Percentiles rank a stretch among this genome's conserved stretches.
Evolutionary conservation across 1,140 invertebrate genomes (phyloP).

Genomic region (Drosophila virilis): DNA sequence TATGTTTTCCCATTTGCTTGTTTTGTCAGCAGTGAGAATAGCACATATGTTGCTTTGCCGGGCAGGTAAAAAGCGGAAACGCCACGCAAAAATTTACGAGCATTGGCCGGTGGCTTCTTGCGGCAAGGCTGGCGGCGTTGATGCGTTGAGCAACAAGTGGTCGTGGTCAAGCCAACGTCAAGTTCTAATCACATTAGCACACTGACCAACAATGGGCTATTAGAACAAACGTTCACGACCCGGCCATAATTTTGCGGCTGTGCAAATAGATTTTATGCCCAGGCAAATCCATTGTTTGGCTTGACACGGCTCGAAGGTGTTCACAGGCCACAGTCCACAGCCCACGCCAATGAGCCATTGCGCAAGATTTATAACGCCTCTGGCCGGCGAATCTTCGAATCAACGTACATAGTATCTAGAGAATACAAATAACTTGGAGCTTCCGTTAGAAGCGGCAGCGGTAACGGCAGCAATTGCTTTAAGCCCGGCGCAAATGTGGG

Average conservation of each 20-base stretch:
- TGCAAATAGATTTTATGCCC: conserved; percentile 55
- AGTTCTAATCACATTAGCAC: conserved; percentile 75
- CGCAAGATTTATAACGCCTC: conserved; percentile 79
- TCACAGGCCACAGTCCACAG: conserved; percentile 58
- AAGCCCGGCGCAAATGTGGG: conserved; percentile 53
- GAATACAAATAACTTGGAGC: conserved; percentile 34
- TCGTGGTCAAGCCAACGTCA: conserved; percentile 57
- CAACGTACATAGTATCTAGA: background rate
- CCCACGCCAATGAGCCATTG: conserved; percentile 72
- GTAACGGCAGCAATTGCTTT: conserved; percentile 43
- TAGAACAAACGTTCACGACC: conserved; percentile 55
- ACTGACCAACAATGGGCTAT: conserved; percentile 69
- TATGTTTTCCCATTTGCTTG: conserved; percentile 25
- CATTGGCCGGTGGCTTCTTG: conserved; percentile 45
- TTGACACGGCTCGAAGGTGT: conserved; percentile 26
- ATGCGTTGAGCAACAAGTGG: conserved; percentile 68
- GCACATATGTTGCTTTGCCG: background rate
- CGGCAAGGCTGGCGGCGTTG: conserved; percentile 46
- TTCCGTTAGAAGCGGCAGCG: conserved; percentile 63
- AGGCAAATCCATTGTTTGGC: conserved; percentile 31
- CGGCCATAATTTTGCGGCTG: conserved; percentile 61
- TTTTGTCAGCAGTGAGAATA: background rate
- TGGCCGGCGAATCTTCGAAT: conserved; percentile 23
- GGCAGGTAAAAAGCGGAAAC: conserved; percentile 63
- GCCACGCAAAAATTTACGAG: conserved; percentile 62